Percentiles rank a stretch among this genome's conserved stretches.
Evolutionary conservation across 2,113 vertebrate species (phyloP).

Genomic region (Hippolais icterina): DNA sequence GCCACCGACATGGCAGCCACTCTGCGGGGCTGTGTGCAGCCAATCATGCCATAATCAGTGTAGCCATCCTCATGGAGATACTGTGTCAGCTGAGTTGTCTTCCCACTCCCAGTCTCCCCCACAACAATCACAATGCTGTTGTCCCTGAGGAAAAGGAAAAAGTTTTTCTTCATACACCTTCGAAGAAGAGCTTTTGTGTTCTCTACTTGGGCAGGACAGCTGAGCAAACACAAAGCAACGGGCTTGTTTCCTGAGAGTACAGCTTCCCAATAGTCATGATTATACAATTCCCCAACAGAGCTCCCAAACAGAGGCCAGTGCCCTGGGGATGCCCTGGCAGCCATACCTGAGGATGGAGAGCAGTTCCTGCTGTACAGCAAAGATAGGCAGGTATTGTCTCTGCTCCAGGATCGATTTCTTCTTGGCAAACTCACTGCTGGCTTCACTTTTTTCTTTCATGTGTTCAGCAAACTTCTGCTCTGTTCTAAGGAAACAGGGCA

Average conservation of each 20-base stretch:
- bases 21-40: constrained; percentile 94
- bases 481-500: constrained; percentile 71
- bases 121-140: constrained; percentile 99
- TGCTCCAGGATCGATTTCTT: constrained; percentile 95
- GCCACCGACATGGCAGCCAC: constrained; percentile 98
- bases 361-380: constrained; percentile 93
- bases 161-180: neutral
- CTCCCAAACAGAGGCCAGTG: neutral
- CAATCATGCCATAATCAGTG: constrained; percentile 96
- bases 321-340: neutral
- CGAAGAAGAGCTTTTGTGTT: neutral
- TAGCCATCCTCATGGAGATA: constrained; percentile 97
- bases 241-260: neutral
- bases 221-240: neutral
- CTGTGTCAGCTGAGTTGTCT: constrained; percentile 97
- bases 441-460: constrained; percentile 93
- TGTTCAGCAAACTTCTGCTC: constrained; percentile 99
- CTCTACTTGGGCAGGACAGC: neutral
- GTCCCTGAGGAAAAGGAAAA: constrained; percentile 77
- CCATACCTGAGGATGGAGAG: constrained; percentile 93
- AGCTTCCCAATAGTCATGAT: fast-evolving
- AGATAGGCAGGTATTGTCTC: constrained; percentile 95
- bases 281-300: neutral
- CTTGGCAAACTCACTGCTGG: constrained; percentile 95
- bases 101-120: constrained; percentile 96